A percentile compares a stretch with the other conserved stretches of the same genome.
Evolutionary conservation across 2,797 vertebrate species (phyloP).

Genomic region (Cirrhinus mrigala): DNA sequence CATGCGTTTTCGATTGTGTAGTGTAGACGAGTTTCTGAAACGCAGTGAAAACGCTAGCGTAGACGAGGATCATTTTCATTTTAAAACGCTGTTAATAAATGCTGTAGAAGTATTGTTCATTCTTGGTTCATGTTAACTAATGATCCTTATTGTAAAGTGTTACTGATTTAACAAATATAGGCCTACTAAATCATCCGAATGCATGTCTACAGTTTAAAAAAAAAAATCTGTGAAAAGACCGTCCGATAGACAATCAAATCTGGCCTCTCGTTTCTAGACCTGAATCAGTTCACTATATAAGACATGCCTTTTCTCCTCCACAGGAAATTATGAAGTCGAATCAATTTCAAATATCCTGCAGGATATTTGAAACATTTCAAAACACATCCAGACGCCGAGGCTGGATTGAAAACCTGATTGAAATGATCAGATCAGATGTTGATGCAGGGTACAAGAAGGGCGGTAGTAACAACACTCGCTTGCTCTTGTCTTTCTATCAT

Average conservation of each 20-base stretch:
- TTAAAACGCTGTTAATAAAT: no score
- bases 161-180: not conserved
- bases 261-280: not conserved
- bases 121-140: no score
- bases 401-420: constrained; percentile 21
- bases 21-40: no score
- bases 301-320: not conserved
- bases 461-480: not conserved
- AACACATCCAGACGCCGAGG: not conserved
- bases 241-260: not conserved
- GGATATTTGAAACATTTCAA: constrained; percentile 38
- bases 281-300: not conserved
- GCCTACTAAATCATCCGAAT: not conserved
- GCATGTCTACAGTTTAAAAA: not conserved
- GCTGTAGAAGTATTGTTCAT: no score
- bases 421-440: constrained; percentile 24
- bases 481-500: constrained; percentile 12
- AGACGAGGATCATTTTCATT: no score
- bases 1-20: no score
- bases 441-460: constrained; percentile 23
- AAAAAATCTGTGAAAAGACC: not conserved
- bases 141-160: no score
- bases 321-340: constrained; percentile 35
- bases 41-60: no score
- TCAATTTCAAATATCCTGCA: constrained; percentile 28